Percentiles rank a stretch among this genome's conserved stretches.
phyloP scores from a whole-genome alignment of 2,797 vertebrate species.

The Cirrhinus mrigala region DNA sequence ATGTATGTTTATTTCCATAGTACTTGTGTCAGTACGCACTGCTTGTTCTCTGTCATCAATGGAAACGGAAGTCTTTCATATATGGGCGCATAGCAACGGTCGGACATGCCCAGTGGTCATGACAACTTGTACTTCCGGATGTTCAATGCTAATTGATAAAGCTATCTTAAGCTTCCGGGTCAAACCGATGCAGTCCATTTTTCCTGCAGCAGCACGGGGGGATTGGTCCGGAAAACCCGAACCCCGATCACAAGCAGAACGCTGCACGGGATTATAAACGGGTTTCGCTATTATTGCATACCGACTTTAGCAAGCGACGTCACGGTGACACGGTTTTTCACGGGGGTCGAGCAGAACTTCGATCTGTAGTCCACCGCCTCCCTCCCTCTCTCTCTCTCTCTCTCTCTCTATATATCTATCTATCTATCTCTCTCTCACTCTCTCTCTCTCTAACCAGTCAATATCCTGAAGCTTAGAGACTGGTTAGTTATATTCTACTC shows the following conservation, averaged over 20 bases:
- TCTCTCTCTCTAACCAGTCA: conserved; percentile 34
- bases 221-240: conserved; percentile 63
- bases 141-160: conserved; percentile 26
- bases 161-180: conserved; percentile 76
- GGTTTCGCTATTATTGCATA: conserved; percentile 62
- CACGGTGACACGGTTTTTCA: conserved; percentile 72
- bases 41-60: not conserved
- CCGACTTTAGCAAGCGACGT: conserved; percentile 63
- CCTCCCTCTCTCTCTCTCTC: conserved; percentile 38
- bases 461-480: conserved; percentile 28
- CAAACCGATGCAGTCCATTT: conserved; percentile 68
- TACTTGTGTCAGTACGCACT: not conserved
- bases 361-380: conserved; percentile 56
- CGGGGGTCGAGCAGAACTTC: conserved; percentile 68
- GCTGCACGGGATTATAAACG: conserved; percentile 52
- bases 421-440: conserved; percentile 6
- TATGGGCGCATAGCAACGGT: conserved; percentile 36
- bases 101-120: conserved; percentile 28
- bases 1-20: not conserved
- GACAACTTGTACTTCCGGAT: conserved; percentile 46
- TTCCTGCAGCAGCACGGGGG: conserved; percentile 72
- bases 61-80: conserved; percentile 9
- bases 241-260: not conserved
- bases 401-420: too few relatives aligned
- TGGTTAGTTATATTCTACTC: conserved; percentile 61